Percentiles rank a stretch among this genome's conserved stretches.
Evolutionary conservation across 2,113 vertebrate species (phyloP).

Genomic region (Cyphomyrus discorhynchus): DNA sequence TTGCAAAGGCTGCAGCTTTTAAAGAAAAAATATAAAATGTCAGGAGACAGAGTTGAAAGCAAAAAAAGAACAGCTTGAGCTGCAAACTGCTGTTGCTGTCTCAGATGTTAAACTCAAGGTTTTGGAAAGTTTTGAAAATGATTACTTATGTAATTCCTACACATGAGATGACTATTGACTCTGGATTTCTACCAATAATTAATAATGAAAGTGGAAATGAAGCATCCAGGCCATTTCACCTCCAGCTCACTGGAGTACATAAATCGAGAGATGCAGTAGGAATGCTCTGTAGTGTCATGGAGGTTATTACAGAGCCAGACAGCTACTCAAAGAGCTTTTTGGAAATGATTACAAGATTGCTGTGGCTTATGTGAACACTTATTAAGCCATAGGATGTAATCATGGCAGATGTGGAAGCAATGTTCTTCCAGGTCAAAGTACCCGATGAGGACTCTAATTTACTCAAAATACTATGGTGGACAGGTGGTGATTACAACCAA

Average conservation of each 20-base stretch:
- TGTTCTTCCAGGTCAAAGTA: neutral
- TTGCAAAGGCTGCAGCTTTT: neutral
- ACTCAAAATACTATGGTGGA: neutral
- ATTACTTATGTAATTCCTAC: neutral
- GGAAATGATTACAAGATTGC: constrained; percentile 16
- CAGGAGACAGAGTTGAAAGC: constrained; percentile 5
- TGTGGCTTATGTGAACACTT: no score
- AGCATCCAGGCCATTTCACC: neutral
- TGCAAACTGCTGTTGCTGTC: neutral
- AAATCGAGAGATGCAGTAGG: neutral
- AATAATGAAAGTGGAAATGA: neutral
- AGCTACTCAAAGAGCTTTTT: constrained; percentile 15
- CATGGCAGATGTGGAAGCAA: no score
- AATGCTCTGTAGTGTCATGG: neutral
- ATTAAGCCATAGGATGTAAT: no score
- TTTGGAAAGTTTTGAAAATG: neutral
- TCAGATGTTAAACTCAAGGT: constrained; percentile 1
- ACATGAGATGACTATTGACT: neutral
- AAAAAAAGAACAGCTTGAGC: neutral
- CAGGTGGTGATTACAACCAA: neutral
- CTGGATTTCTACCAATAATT: neutral
- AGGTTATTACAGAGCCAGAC: constrained; percentile 14
- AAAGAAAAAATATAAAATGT: constrained; percentile 10
- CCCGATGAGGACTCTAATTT: neutral
- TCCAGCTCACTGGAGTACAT: neutral